Conservation (phyloP, 2,797 vertebrate species). For the Lates japonicus region DNA sequence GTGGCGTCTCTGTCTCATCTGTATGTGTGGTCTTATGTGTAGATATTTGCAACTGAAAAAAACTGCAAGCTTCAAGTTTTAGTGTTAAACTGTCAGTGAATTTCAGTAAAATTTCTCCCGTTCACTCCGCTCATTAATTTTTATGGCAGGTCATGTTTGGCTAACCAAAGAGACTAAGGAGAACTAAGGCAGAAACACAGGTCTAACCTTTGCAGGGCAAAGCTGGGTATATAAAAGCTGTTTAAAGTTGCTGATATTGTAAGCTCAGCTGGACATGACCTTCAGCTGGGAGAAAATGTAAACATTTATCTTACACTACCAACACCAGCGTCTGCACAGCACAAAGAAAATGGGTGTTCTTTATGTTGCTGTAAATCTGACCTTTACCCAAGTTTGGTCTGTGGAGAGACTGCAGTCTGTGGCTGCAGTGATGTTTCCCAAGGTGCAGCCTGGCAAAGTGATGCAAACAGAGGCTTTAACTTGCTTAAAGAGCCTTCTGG, state of each 20-base stretch:
- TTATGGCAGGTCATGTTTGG: neutral
- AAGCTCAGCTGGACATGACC: neutral
- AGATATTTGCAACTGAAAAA: no score
- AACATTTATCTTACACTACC: neutral
- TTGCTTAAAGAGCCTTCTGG: constrained; percentile 77
- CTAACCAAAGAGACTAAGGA: neutral
- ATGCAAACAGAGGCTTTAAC: constrained; percentile 74
- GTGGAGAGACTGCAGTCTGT: constrained; percentile 39
- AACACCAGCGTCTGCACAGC: neutral
- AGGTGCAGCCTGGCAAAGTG: constrained; percentile 54
- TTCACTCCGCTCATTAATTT: neutral
- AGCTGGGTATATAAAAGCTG: neutral
- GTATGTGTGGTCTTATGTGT: neutral
- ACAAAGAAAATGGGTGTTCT: neutral
- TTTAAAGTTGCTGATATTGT: neutral
- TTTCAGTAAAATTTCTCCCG: neutral
- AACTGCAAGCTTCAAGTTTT: no score
- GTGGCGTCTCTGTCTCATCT: neutral
- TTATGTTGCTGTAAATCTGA: constrained; percentile 36
- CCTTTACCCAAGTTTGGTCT: constrained; percentile 38
- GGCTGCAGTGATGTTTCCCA: constrained; percentile 45
- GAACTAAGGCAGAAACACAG: neutral
- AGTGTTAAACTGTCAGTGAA: neutral
- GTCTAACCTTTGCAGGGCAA: neutral
- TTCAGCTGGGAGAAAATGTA: no score